Conservation (phyloP, 1,140 invertebrate genomes). For the Nasonia vitripennis region DNA sequence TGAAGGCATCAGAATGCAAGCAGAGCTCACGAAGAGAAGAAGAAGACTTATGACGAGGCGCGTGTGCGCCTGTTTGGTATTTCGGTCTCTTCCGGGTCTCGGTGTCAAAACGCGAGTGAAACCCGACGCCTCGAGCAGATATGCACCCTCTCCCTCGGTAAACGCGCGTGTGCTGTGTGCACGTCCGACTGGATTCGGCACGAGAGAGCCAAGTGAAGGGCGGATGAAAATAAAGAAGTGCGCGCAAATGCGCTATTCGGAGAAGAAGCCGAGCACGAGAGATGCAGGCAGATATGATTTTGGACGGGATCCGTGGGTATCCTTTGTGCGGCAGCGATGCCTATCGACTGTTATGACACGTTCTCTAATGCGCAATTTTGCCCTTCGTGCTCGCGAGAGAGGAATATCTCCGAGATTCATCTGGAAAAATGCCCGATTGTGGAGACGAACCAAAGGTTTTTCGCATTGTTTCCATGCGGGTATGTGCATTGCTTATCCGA, state of each 20-base stretch:
- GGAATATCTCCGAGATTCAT: background rate
- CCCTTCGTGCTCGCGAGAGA: background rate
- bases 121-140: conserved; percentile 26
- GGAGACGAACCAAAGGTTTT: background rate
- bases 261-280: background rate
- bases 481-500: background rate
- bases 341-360: conserved; percentile 44
- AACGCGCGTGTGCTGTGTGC: background rate
- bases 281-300: conserved; percentile 30
- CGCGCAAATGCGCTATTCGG: background rate
- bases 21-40: background rate
- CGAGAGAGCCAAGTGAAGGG: background rate
- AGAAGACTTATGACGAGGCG: conserved; percentile 67
- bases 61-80: conserved; percentile 54
- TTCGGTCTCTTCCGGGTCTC: conserved; percentile 59
- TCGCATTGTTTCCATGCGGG: background rate
- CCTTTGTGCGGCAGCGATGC: background rate
- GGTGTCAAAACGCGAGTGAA: conserved; percentile 48
- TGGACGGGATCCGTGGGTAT: conserved; percentile 24
- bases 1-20: conserved; percentile 40
- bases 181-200: conserved; percentile 23
- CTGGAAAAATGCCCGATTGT: background rate
- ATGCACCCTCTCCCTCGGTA: background rate
- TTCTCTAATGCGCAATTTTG: conserved; percentile 23
- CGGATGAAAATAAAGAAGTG: background rate